Base-by-base conservation (phyloP, 1,140 invertebrate species). In the Diabrotica virgifera region DNA sequence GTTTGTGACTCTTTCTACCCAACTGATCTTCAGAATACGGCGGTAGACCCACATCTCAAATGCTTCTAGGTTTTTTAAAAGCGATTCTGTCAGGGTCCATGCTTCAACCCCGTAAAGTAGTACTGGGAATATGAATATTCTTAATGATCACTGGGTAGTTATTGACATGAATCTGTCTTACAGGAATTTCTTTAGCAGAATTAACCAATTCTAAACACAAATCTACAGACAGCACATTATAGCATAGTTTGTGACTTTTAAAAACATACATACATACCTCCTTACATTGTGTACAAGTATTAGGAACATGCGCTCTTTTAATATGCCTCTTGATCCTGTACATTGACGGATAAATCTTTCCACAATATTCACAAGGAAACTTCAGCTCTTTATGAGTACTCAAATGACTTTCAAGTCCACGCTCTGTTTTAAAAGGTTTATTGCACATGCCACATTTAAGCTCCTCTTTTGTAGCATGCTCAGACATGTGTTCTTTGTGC, bases 351-450 rank as follows among this genome's bases (percentile, higher is more conserved):
- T 70, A 75, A 36, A 75, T 75, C 59, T 67, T 70, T 36, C 64
- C 65, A 59, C 73, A 75, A 60, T 68, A 73, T 52, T 75, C 72
- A 61, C 73, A 75, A 10, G 73, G 73, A 63, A 72, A 75, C 57
- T 69, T 63, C 37, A 75, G 53, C 58, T 75, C 73, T 36, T 62
- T 65, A 59, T 75, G 73, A 3, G 64, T 62, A 8, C 57, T 68
- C 9, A 75, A 36, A 62, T 75, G 73, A 60, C 50, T 53, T 52
- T 68, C 61, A 13, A 75, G 58, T 12, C 61, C 59, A 13, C 64
- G 63, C 14, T 75, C 72, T n/a, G 36, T 69, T 40, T 70, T 65
- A 51, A 75, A 75, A 10, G 51, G 60, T 52, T 70, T 70, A n/a
- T 65, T 52, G 64, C 73, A 74, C 1, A 74, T 13, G 46, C 59